Base-by-base conservation (phyloP, 2,888 invertebrate species). In the Leucophenga montana region DNA sequence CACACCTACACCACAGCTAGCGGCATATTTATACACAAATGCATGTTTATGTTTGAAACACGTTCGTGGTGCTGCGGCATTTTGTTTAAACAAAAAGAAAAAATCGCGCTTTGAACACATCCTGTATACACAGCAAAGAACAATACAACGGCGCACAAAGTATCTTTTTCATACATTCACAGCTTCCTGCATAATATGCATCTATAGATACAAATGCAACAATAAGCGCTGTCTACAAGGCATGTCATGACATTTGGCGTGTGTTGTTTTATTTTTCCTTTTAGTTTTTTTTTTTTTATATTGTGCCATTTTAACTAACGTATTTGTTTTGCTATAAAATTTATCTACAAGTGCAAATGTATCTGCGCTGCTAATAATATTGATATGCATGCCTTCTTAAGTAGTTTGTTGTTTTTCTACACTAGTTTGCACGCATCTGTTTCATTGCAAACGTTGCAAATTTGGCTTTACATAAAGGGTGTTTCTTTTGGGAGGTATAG, bases 1-100 rank as follows among this genome's bases (percentile, higher is more conserved):
- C 14, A 31, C 61, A 61, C 61, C 39, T 44, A 61, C 61, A 61
- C 44, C 16, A 39, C 8, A 33, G 16, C 39, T 27, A 13, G 31
- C 22, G 57, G 27, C 57, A 57, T 18, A 50, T 50, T 50, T 50
- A 50, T 50, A 50, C 50, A 50, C 50, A 18, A n/a, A 11, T 27
- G 46, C 6, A 18, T 54, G 66, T 66, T 66, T 54, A 54, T 66
- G 31, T 66, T 66, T 62, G 75, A 78, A 78, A 78, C 82, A 84
- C 81, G 78, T 82, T 78, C 67, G 72, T 31, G 33, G 14, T 27
- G 59, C 59, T 6, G 59, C 59, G 59, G 59, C 39, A 27, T 53
- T 53, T 14, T 18, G 20, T 53, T 31, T 50, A 66, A 54, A 54
- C 53, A 66, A 64, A 64, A 64, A 27, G 31, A 27, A 54, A 18